Evolutionary conservation across 1,140 invertebrate species (phyloP), one percentile per base, ranked within the genome.

Genomic region (Drosophila cardini): DNA sequence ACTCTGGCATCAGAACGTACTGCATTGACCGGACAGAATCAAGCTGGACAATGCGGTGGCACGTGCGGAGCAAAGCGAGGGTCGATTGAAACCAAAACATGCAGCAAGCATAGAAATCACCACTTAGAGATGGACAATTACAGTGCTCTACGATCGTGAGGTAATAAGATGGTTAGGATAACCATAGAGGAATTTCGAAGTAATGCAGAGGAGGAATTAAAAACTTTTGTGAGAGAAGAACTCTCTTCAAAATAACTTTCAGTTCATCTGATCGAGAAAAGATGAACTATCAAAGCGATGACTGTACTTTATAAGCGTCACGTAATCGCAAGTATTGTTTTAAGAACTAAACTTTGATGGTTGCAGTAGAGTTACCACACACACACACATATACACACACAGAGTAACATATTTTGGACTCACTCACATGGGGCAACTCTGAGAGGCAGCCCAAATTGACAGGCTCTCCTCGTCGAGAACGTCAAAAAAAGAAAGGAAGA

Each of bases 381-480:
- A 36, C 30, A 30, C 15, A 42, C 61, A 42, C 58, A 8, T 15
- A 30, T 13, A 34, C 15, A 21, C 26, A 45, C 40, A 48, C 13
- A 50, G 9, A 50, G 13, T 43, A 55, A 36, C 63, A 53, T 42
- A 40, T 18, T 26, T 77, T 62, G 4, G 9, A 38, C 21, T 69
- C 62, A 63, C 60, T 72, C 65, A 64, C 50, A 48, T 61, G 67
- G 76, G 77, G 61, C 56, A 71, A 61, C 79, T 87, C 56, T 55
- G 64, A 50, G 67, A 69, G 53, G 58, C 65, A 62, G 65, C 79
- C 79, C 21, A 76, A 78, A 90, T 90, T 85, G 86, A 90, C 85
- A 75, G 71, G 52, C 73, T 78, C 46, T 79, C 81, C 57, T 56
- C 50, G 72, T 30, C 34, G 53, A 60, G 69, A 78, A 85, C 53